Conservation (phyloP, 1,140 invertebrate species). For the Tetraneura akinire region DNA sequence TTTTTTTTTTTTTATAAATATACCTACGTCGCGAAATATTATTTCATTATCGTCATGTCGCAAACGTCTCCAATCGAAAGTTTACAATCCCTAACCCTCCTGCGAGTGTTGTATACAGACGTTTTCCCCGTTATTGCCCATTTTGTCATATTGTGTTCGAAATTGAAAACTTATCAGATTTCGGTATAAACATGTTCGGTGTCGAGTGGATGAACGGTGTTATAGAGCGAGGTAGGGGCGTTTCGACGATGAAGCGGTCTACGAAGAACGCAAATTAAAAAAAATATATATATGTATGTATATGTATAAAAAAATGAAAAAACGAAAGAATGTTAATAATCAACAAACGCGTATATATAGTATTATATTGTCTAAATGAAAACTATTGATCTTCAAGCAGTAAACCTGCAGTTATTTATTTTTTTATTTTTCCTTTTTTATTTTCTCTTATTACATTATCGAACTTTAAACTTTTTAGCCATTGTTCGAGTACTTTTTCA, state of each 20-base stretch:
- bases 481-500: slow-evolving; percentile 33
- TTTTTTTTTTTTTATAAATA: background rate
- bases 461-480: slow-evolving; percentile 51
- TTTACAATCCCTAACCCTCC: background rate
- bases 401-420: slow-evolving; percentile 5
- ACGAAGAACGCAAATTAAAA: slow-evolving; percentile 27
- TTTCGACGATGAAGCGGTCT: background rate
- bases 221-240: background rate
- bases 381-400: slow-evolving; percentile 43
- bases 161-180: slow-evolving; percentile 49
- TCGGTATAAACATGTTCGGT: slow-evolving; percentile 5
- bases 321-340: slow-evolving; percentile 25
- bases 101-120: background rate
- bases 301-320: too few species aligned
- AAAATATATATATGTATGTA: too few species aligned
- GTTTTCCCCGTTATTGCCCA: background rate
- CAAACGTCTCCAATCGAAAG: slow-evolving; percentile 14
- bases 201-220: too few species aligned
- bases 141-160: slow-evolving; percentile 22
- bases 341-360: background rate
- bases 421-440: background rate
- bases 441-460: slow-evolving; percentile 45
- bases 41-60: slow-evolving; percentile 17
- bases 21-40: background rate
- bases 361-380: slow-evolving; percentile 31